Base-by-base conservation (phyloP, 2,888 invertebrate species). In the Pheosia gnoma region DNA sequence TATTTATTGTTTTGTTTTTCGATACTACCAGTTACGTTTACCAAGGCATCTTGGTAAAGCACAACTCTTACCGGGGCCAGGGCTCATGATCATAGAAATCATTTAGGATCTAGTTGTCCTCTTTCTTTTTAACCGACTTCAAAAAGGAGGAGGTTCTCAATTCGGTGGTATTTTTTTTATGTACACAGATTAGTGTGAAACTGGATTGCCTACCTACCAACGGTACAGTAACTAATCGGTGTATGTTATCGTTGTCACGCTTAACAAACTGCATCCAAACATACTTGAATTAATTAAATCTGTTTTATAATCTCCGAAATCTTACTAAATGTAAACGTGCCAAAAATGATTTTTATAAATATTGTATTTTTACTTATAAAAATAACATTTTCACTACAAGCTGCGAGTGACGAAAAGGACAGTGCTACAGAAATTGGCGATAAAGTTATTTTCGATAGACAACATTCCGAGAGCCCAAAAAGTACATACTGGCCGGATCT, bases 401-500 rank as follows among this genome's bases (percentile, higher is more conserved):
- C 70, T 0, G 59, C 66, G 10, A 77, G 75, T 51, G 67, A 71
- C 6, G 76, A 77, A 60, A 47, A 64, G 3, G 61, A 67, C 7
- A 5, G 7, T n/a, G 58, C 61, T 11, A 60, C 13, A 59, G 65
- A 56, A 13, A 5, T 5, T 55, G 5, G 6, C 11, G 39, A 13
- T 4, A 54, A 54, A 39, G 13, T 13, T n/a, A 3, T 39, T 11
- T 55, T 55, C 8, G 13, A 55, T 39, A n/a, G 39, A 39, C 55
- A 8, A 39, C 3, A 38, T 9, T 9, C 3, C 3, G 55, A 39
- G 0, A 76, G 83, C 13, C 39, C 83, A 9, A 65, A 79, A 7
- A 84, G 86, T 37, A 62, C 75, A 8, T 81, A 88, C 13, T 89
- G 88, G 87, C 84, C 87, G 37, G 66, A 87, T 3, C 75, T 84